Conservation (phyloP, 2,797 vertebrate species). For the Bucorvus abyssinicus region DNA sequence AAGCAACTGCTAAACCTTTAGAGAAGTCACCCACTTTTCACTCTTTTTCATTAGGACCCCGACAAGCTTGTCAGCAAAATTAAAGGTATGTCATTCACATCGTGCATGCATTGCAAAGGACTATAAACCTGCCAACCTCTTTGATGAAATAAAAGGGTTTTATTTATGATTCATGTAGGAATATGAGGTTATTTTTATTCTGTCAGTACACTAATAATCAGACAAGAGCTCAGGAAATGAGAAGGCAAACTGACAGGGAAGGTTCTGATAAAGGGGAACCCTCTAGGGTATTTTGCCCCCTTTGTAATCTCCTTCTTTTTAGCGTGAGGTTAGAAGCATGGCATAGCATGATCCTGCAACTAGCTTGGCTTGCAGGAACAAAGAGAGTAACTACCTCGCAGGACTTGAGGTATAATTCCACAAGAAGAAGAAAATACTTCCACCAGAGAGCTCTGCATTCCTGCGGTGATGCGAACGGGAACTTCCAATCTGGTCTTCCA, state of each 20-base stretch:
- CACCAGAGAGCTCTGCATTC: conserved; percentile 32
- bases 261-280: conserved; percentile 81
- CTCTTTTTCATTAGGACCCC: conserved; percentile 79
- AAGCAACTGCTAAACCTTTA: conserved; percentile 79
- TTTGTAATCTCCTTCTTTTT: conserved; percentile 79
- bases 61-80: conserved; percentile 95
- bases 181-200: conserved; percentile 88
- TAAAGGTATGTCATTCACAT: conserved; percentile 94
- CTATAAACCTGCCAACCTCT: conserved; percentile 88
- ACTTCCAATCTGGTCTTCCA: conserved; percentile 29
- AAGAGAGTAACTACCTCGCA: conserved; percentile 67
- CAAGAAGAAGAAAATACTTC: conserved; percentile 35
- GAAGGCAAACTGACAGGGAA: conserved; percentile 82
- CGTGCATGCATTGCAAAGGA: conserved; percentile 86
- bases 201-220: conserved; percentile 84
- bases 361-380: conserved; percentile 72
- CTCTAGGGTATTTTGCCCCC: conserved; percentile 80
- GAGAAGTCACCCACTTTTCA: conserved; percentile 85
- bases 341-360: conserved; percentile 73
- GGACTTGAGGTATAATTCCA: conserved; percentile 56
- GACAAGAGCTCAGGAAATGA: conserved; percentile 80
- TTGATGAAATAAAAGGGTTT: conserved; percentile 88
- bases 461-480: conserved; percentile 53
- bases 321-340: conserved; percentile 71
- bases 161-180: conserved; percentile 86